Evolutionary conservation across 2,888 invertebrate species (phyloP).

Genomic region (Philereme vetulata): DNA sequence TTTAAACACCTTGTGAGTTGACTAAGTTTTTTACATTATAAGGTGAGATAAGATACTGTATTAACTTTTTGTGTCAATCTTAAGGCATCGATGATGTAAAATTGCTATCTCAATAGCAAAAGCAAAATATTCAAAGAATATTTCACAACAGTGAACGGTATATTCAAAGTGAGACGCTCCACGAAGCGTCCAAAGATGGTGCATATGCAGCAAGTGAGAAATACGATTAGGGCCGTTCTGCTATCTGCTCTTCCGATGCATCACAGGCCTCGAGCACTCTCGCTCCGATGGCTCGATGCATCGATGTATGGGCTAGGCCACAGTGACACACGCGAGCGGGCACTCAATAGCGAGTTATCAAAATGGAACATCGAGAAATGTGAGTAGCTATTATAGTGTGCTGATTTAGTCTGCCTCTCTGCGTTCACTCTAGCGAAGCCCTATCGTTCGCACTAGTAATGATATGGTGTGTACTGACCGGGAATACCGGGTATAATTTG

Average conservation of each 20-base stretch:
- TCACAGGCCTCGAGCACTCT: constrained; percentile 4
- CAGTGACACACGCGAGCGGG: background rate
- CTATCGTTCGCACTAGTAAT: background rate
- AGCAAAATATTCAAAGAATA: constrained; percentile 16
- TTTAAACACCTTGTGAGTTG: too few relatives aligned
- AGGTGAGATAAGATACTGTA: too few relatives aligned
- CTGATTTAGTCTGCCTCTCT: too few relatives aligned
- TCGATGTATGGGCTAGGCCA: background rate
- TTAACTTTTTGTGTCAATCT: too few relatives aligned
- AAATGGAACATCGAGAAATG: too few relatives aligned
- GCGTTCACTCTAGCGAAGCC: too few relatives aligned
- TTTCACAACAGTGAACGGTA: constrained; percentile 13
- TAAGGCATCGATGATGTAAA: too few relatives aligned
- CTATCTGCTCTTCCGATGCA: constrained; percentile 9
- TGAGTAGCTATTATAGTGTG: too few relatives aligned
- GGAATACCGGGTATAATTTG: constrained; percentile 24
- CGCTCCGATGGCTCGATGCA: constrained; percentile 6
- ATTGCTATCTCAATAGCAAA: too few relatives aligned
- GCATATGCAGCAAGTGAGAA: constrained; percentile 16
- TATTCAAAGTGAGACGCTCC: constrained; percentile 10
- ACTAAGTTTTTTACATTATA: too few relatives aligned
- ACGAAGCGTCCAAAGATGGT: constrained; percentile 17
- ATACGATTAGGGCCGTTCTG: constrained; percentile 19
- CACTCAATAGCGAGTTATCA: too few relatives aligned
- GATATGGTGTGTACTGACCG: constrained; percentile 19